phyloP scores from a whole-genome alignment of 2,888 invertebrate genomes.

The Spatulosminthurus flaviceps region DNA sequence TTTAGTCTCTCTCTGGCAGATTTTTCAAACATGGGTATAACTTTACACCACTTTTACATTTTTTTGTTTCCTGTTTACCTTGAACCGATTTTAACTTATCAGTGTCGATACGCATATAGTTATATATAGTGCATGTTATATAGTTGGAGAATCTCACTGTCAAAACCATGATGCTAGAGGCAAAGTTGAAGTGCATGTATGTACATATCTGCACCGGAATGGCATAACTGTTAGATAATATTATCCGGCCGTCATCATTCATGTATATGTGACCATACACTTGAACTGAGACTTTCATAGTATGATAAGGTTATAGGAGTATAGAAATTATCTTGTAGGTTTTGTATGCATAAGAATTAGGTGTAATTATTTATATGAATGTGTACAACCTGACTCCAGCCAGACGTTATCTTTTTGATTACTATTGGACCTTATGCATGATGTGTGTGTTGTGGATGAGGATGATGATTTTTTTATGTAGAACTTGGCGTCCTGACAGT shows the following conservation, averaged over 20 bases:
- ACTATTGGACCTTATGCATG: not conserved
- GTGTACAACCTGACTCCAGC: not conserved
- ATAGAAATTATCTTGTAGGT: no score
- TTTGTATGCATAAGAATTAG: no score
- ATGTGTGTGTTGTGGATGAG: no score
- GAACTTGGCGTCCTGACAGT: slow-evolving; percentile 30
- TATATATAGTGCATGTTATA: no score
- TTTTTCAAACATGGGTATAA: slow-evolving; percentile 35
- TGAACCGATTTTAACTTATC: slow-evolving; percentile 29
- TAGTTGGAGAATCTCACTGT: no score
- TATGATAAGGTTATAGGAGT: no score
- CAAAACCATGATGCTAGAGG: no score
- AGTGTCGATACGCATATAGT: no score
- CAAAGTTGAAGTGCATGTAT: no score
- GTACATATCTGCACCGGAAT: not conserved
- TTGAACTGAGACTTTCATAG: not conserved
- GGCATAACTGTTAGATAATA: slow-evolving; percentile 6
- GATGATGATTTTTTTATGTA: slow-evolving; percentile 12
- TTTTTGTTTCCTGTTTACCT: slow-evolving; percentile 22
- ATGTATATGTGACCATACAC: not conserved
- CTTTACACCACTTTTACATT: slow-evolving; percentile 14
- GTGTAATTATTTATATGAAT: not conserved
- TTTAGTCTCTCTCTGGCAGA: slow-evolving; percentile 26
- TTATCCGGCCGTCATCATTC: not conserved
- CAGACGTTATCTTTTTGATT: not conserved